These are phyloP conservation scores for Neofelis nebulosa DNA, from an alignment of 2,113 vertebrate species.

Conservation along the genomic window DNA sequence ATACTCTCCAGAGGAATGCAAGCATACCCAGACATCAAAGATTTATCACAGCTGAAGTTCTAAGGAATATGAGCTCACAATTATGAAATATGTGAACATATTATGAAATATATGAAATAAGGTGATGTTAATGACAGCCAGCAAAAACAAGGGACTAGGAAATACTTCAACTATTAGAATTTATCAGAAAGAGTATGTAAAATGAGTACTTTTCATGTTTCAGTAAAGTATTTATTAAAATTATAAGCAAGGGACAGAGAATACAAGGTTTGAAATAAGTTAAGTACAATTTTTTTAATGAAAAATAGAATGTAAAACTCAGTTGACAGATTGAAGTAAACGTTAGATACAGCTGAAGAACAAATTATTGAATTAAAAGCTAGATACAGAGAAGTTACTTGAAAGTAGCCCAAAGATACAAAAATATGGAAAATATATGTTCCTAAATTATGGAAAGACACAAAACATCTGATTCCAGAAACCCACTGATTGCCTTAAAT, in stretches of 20 bases:
- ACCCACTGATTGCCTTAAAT: background rate
- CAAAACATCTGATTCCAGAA: background rate
- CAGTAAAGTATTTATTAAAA: background rate
- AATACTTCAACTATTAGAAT: background rate
- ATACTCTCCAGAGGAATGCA: background rate
- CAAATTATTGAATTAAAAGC: background rate
- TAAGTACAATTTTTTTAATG: background rate
- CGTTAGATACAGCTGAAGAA: background rate
- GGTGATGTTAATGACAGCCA: background rate
- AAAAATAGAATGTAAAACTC: background rate
- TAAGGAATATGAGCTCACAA: background rate
- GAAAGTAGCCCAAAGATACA: background rate
- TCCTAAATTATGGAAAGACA: background rate
- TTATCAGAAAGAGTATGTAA: background rate
- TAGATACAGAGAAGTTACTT: background rate
- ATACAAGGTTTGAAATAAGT: background rate
- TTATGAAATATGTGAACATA: background rate
- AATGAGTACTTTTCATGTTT: slow-evolving; percentile 11
- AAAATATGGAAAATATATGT: background rate
- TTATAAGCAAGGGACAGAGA: background rate
- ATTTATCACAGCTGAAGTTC: background rate
- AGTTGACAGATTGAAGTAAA: background rate
- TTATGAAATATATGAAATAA: background rate
- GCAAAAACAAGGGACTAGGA: background rate
- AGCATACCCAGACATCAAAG: background rate